These are phyloP conservation scores for Blastomussa wellsi DNA, from an alignment of 92 coral and sea anemone species.

Conservation along the genomic window DNA sequence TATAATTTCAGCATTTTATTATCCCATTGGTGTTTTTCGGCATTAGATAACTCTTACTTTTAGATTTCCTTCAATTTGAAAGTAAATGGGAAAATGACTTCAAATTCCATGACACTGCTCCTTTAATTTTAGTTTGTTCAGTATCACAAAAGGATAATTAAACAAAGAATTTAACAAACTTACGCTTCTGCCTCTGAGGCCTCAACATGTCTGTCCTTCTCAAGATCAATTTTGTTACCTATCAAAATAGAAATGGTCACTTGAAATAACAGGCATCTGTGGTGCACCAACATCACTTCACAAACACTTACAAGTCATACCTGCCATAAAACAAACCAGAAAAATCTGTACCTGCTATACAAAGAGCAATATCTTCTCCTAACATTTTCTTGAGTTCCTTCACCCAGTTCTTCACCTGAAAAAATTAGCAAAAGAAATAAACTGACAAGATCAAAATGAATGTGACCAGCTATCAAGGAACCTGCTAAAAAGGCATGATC, in stretches of 20 bases:
- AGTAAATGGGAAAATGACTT: too few species aligned
- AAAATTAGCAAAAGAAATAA: background rate
- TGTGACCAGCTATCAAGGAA: background rate
- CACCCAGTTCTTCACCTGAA: conserved; percentile 96
- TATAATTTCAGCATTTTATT: too few species aligned
- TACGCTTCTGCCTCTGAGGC: conserved; percentile 97
- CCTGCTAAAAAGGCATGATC: background rate
- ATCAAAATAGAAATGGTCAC: background rate
- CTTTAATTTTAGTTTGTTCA: background rate
- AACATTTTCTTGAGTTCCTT: conserved; percentile 96
- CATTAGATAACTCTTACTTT: too few species aligned
- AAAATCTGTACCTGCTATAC: conserved; percentile 86
- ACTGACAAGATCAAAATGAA: background rate
- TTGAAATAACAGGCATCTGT: background rate
- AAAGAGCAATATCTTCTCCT: conserved; percentile 96
- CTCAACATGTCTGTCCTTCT: conserved; percentile 97
- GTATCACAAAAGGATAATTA: background rate
- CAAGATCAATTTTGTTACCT: conserved; percentile 99
- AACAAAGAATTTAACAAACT: conserved; percentile 37
- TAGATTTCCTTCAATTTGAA: too few species aligned
- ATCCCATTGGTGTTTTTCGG: too few species aligned
- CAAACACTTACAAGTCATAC: background rate
- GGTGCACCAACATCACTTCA: background rate
- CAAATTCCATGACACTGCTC: too few species aligned
- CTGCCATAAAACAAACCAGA: background rate